A percentile compares a stretch with the other conserved stretches of the same genome.
These are phyloP conservation scores for Setophaga petechia DNA, from an alignment of 2,113 vertebrate species.

Conservation along the genomic window DNA sequence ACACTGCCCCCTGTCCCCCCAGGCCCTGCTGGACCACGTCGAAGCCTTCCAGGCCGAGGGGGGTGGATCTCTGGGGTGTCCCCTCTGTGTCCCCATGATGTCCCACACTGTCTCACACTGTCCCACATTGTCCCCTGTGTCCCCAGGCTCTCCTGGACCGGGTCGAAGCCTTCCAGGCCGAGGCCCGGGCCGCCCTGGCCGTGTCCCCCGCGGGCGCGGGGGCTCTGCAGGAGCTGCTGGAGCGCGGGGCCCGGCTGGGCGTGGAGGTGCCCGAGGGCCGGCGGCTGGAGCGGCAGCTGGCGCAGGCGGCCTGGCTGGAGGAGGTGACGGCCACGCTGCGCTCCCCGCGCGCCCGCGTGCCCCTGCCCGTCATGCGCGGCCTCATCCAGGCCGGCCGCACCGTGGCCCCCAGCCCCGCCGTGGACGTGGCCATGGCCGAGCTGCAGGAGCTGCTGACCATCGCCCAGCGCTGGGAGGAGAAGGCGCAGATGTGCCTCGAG, in stretches of 20 bases:
- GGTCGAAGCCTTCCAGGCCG: too few relatives aligned
- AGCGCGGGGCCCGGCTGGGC: slow-evolving; percentile 73
- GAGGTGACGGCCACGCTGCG: slow-evolving; percentile 86
- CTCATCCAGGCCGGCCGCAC: slow-evolving; percentile 84
- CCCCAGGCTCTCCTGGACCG: too few relatives aligned
- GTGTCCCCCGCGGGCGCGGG: slow-evolving; percentile 68
- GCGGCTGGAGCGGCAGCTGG: slow-evolving; percentile 81
- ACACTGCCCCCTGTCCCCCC: too few relatives aligned
- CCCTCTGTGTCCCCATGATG: too few relatives aligned
- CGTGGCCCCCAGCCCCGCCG: slow-evolving; percentile 85
- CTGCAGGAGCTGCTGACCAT: slow-evolving; percentile 93
- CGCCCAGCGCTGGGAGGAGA: slow-evolving; percentile 94
- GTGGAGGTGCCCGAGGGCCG: slow-evolving; percentile 82
- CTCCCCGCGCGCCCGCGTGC: slow-evolving; percentile 76
- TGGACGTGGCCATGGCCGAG: slow-evolving; percentile 90
- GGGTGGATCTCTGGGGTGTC: too few relatives aligned
- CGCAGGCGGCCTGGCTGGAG: slow-evolving; percentile 86
- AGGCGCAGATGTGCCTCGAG: slow-evolving; percentile 92
- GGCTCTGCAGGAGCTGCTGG: slow-evolving; percentile 79
- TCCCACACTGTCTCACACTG: too few relatives aligned
- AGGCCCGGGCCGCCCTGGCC: slow-evolving; percentile 80
- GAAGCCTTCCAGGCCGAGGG: too few relatives aligned
- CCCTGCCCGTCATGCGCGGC: slow-evolving; percentile 81
- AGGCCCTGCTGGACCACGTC: too few relatives aligned
- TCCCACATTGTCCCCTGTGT: too few relatives aligned